phyloP scores from a whole-genome alignment of 2,888 invertebrate genomes.

The Ischnura elegans region DNA sequence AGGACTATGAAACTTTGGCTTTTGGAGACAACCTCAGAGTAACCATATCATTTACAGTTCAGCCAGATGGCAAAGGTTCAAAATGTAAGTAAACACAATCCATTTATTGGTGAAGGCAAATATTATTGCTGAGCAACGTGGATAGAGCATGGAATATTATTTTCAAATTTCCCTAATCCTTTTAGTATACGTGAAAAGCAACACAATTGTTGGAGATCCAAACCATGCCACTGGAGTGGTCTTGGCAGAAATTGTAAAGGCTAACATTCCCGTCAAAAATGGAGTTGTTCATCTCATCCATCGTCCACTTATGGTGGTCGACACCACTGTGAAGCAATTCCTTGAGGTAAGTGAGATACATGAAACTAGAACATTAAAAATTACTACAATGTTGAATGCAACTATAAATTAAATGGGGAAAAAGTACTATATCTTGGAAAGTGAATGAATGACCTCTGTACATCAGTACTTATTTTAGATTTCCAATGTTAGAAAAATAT shows the following conservation, averaged over 20 bases:
- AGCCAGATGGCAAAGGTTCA: conserved; percentile 83
- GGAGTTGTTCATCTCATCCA: conserved; percentile 96
- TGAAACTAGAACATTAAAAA: not conserved
- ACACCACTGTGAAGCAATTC: conserved; percentile 91
- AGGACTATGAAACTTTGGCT: conserved; percentile 89
- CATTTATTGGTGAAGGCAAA: not conserved
- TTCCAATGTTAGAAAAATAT: not conserved
- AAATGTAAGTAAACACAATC: conserved; percentile 79
- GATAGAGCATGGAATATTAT: not conserved
- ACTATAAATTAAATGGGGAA: not conserved
- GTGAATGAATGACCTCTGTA: conserved; percentile 24
- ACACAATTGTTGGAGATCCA: conserved; percentile 88
- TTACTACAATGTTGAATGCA: not conserved
- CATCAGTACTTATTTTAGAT: not conserved
- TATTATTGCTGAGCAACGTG: not conserved
- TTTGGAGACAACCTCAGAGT: conserved; percentile 92
- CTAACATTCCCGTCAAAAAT: conserved; percentile 94
- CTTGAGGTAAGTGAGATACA: conserved; percentile 84
- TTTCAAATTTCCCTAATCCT: conserved; percentile 69
- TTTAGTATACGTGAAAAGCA: conserved; percentile 91
- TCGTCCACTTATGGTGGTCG: conserved; percentile 94
- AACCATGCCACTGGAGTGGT: conserved; percentile 91
- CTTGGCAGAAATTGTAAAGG: conserved; percentile 91
- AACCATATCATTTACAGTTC: conserved; percentile 87
- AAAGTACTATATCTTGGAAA: not conserved